Conservation (phyloP, 2,113 vertebrate genomes). For the Hemibagrus wyckioides region DNA sequence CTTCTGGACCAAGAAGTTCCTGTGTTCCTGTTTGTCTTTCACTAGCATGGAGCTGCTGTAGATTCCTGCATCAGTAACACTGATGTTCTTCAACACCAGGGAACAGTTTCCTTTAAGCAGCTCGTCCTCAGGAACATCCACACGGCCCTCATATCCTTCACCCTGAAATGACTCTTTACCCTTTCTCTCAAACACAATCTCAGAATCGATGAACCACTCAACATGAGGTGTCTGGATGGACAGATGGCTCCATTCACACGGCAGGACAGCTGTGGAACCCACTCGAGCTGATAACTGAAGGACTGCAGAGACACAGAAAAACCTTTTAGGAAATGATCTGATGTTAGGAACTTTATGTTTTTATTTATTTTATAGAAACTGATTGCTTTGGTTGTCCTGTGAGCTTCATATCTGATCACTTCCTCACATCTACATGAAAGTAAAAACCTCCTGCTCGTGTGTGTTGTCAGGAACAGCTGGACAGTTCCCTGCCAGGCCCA, state of each 20-base stretch:
- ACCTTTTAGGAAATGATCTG: not conserved
- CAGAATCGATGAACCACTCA: not conserved
- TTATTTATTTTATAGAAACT: no score
- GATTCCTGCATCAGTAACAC: not conserved
- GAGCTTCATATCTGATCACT: no score
- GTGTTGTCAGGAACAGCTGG: no score
- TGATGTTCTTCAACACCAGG: not conserved
- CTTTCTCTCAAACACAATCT: not conserved
- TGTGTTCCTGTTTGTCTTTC: not conserved
- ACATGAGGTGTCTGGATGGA: not conserved
- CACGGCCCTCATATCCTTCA: no score
- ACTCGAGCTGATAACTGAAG: not conserved
- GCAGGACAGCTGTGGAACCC: not conserved
- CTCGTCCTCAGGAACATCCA: no score
- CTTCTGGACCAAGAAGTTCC: not conserved
- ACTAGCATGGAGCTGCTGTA: not conserved
- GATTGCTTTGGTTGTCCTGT: no score
- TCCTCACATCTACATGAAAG: no score
- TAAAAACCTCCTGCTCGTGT: no score
- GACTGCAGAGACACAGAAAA: not conserved
- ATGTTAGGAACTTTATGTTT: no score
- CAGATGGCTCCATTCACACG: not conserved
- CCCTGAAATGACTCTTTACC: not conserved
- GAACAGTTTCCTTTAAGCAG: not conserved
- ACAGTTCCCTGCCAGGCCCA: no score